Evolutionary conservation across 2,888 invertebrate genomes (phyloP).

Genomic region (Bhutanitis thaidina): DNA sequence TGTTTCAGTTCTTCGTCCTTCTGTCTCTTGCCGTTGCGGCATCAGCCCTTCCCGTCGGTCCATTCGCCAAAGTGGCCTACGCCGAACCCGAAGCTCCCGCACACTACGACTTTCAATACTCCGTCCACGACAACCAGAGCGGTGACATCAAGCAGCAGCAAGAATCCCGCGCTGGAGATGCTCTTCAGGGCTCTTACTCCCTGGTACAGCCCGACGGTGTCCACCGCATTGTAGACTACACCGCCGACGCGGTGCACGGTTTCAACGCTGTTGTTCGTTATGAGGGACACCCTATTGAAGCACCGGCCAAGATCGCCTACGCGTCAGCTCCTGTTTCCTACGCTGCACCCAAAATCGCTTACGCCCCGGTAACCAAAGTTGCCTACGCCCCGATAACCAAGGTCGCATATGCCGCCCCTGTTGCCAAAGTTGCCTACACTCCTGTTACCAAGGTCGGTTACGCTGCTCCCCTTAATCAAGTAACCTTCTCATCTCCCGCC

Average conservation of each 20-base stretch:
- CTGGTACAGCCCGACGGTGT: conserved; percentile 72
- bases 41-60: too few relatives aligned
- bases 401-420: conserved; percentile 32
- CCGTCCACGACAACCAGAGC: conserved; percentile 62
- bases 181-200: conserved; percentile 68
- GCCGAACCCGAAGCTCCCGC: conserved; percentile 58
- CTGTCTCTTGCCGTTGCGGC: too few relatives aligned
- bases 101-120: conserved; percentile 66
- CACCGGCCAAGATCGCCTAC: conserved; percentile 29
- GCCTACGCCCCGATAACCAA: conserved; percentile 21
- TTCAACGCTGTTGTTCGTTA: conserved; percentile 70
- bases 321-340: conserved; percentile 39
- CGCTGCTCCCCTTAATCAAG: conserved; percentile 42
- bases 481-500: conserved; percentile 57
- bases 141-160: conserved; percentile 72
- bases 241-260: conserved; percentile 61
- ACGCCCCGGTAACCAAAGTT: conserved; percentile 32
- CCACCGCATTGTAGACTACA: conserved; percentile 67
- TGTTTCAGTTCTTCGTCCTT: too few relatives aligned
- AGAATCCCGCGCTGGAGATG: conserved; percentile 63
- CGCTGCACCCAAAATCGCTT: conserved; percentile 17
- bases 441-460: conserved; percentile 23
- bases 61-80: conserved; percentile 34
- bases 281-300: conserved; percentile 52
- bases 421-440: conserved; percentile 35